Base-by-base conservation (phyloP, 2,888 invertebrate genomes). In the Adineta ricciae region DNA sequence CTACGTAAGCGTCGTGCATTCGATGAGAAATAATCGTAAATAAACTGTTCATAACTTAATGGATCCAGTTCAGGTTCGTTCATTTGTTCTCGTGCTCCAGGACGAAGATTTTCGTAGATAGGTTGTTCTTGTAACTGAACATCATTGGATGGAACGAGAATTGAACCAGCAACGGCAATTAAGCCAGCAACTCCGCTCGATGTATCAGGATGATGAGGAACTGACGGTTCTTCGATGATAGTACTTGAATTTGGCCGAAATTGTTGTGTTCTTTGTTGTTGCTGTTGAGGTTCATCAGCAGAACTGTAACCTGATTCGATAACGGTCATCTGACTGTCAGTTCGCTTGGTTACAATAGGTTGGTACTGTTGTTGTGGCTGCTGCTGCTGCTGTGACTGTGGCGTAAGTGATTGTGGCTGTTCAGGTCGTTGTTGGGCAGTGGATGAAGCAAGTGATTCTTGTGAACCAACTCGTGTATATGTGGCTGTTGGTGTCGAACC, bases 271-370 rank as follows among this genome's bases (percentile, higher is more conserved):
- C 41, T 14, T n/a, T 78, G 41, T n/a, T 41, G 78, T n/a, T 41
- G 78, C 11, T 41, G 38, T 19, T 41, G 41, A 24, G 78, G 78
- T 41, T 78, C 78, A 41, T 78, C 78, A n/a, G 78, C 38, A 5
- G 78, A 78, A 78, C 41, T 78, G n/a, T 78, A 78, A n/a, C 78
- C 78, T 41, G 78, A 78, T 41, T 78, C 78, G 41, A 78, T 78
- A 24, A 78, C 41, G 9, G 41, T 41, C 38, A 38, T 41, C n/a
- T 41, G 38, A 78, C 24, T 78, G 5, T 78, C 78, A 5, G 4
- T 2, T 41, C 41, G 38, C 41, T 78, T 78, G 41, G 38, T 38
- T 24, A 11, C 2, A 2, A 41, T 24, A 24, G 38, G 9, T 11
- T 78, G 78, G 14, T 21, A 41, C 41, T 1, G 27, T 32, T 5